Conservation (phyloP, 2,888 invertebrate species). For the Yponomeuta sedellus region DNA sequence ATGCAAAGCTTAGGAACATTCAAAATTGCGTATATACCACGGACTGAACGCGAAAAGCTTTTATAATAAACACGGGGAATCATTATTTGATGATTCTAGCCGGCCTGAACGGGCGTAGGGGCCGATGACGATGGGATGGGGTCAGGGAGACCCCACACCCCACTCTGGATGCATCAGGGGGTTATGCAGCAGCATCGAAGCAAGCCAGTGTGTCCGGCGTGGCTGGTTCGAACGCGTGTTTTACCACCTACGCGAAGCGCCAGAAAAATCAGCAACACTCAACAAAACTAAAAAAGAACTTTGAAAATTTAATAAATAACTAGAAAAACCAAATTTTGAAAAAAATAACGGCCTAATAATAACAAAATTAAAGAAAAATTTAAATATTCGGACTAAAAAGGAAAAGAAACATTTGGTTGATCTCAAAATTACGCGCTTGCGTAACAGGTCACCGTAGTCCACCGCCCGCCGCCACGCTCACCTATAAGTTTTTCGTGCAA, state of each 20-base stretch:
- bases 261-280: slow-evolving; percentile 47
- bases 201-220: slow-evolving; percentile 72
- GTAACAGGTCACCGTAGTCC: slow-evolving; percentile 41
- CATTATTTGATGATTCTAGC: slow-evolving; percentile 72
- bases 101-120: slow-evolving; percentile 45
- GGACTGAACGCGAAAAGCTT: slow-evolving; percentile 27
- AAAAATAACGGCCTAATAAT: slow-evolving; percentile 47
- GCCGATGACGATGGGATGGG: slow-evolving; percentile 54
- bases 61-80: slow-evolving; percentile 72
- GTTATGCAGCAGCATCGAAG: slow-evolving; percentile 57
- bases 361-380: slow-evolving; percentile 40
- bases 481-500: slow-evolving; percentile 63
- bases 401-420: slow-evolving; percentile 29
- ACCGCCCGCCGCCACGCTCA: slow-evolving; percentile 72
- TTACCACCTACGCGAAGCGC: slow-evolving; percentile 72
- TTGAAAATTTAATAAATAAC: slow-evolving; percentile 29
- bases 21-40: background rate
- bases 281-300: slow-evolving; percentile 30
- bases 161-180: slow-evolving; percentile 38
- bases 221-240: slow-evolving; percentile 69
- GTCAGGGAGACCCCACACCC: slow-evolving; percentile 37
- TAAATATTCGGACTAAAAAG: slow-evolving; percentile 50
- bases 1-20: slow-evolving; percentile 17
- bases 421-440: slow-evolving; percentile 65
- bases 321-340: slow-evolving; percentile 24